These are phyloP conservation scores for Melanotaenia nigrans DNA, from an alignment of 2,797 vertebrate species.

Conservation along the genomic window DNA sequence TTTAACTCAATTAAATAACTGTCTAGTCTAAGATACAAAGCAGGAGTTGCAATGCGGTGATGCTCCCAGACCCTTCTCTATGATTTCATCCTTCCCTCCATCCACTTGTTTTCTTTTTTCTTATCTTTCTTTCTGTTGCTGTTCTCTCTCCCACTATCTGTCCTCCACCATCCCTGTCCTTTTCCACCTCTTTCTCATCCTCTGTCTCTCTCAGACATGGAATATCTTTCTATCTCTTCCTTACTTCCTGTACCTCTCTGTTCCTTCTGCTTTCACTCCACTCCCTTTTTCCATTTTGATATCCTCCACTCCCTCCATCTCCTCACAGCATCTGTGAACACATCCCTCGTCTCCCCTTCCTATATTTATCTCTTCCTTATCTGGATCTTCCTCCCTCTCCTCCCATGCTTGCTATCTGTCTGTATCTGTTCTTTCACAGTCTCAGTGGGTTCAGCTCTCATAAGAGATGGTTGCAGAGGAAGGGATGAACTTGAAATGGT, in stretches of 20 bases:
- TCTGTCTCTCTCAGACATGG: slow-evolving; percentile 56
- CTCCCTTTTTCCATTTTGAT: slow-evolving; percentile 69
- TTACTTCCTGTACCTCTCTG: slow-evolving; percentile 71
- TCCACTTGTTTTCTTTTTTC: slow-evolving; percentile 43
- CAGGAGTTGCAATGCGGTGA: slow-evolving; percentile 44
- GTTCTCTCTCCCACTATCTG: slow-evolving; percentile 48
- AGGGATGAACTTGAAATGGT: slow-evolving; percentile 60
- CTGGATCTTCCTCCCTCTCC: slow-evolving; percentile 63
- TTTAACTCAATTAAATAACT: not conserved
- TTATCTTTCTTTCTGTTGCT: slow-evolving; percentile 58
- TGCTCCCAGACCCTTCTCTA: slow-evolving; percentile 46
- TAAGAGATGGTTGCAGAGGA: slow-evolving; percentile 49
- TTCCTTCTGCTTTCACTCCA: slow-evolving; percentile 65
- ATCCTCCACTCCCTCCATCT: slow-evolving; percentile 63
- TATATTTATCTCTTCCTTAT: slow-evolving; percentile 76
- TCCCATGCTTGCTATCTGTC: slow-evolving; percentile 65
- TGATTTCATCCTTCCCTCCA: slow-evolving; percentile 49
- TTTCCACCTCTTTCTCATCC: slow-evolving; percentile 63
- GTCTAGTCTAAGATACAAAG: not conserved
- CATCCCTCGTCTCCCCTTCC: slow-evolving; percentile 63
- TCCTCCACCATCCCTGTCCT: slow-evolving; percentile 42
- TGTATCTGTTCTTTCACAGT: slow-evolving; percentile 63
- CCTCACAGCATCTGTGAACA: slow-evolving; percentile 68
- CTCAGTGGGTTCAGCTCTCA: slow-evolving; percentile 54
- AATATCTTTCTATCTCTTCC: slow-evolving; percentile 63